These are phyloP conservation scores for Drosophila arawakana DNA, from an alignment of 1,140 invertebrate genomes.

Conservation along the genomic window DNA sequence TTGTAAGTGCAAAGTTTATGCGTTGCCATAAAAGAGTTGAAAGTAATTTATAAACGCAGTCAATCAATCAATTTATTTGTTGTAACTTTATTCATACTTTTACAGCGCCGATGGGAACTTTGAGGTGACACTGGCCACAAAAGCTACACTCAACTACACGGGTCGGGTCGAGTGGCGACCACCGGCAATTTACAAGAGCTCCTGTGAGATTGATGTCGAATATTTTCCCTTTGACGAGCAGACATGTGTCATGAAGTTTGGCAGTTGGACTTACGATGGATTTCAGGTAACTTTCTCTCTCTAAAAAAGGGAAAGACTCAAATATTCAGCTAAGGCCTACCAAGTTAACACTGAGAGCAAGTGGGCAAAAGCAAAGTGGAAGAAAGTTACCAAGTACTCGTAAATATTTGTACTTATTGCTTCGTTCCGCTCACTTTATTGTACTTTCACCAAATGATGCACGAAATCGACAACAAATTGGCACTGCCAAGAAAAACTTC, in stretches of 20 bases:
- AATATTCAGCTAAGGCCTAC: neutral
- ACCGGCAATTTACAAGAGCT: slow-evolving; percentile 97
- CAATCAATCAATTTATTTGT: neutral
- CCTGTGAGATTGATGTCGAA: slow-evolving; percentile 97
- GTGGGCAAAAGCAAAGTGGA: neutral
- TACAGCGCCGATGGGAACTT: slow-evolving; percentile 98
- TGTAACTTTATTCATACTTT: neutral
- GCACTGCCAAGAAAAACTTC: slow-evolving; percentile 10
- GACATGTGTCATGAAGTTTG: slow-evolving; percentile 97
- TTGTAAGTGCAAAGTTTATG: too few species aligned
- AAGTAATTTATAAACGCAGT: too few species aligned
- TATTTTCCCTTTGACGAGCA: slow-evolving; percentile 98
- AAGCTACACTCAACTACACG: slow-evolving; percentile 95
- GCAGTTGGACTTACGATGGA: slow-evolving; percentile 98
- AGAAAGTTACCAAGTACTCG: neutral
- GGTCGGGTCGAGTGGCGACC: slow-evolving; percentile 98
- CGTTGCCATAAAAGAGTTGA: too few species aligned
- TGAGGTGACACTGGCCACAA: slow-evolving; percentile 97
- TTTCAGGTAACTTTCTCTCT: slow-evolving; percentile 88
- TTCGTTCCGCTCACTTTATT: slow-evolving; percentile 16
- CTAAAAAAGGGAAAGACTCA: too few species aligned
- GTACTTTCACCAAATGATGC: slow-evolving; percentile 17
- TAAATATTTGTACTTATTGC: neutral
- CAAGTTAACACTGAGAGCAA: neutral
- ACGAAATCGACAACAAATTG: slow-evolving; percentile 33